A percentile compares a stretch with the other conserved stretches of the same genome.
Conservation (phyloP, 2,888 invertebrate genomes). For the Athetis lepigone region DNA sequence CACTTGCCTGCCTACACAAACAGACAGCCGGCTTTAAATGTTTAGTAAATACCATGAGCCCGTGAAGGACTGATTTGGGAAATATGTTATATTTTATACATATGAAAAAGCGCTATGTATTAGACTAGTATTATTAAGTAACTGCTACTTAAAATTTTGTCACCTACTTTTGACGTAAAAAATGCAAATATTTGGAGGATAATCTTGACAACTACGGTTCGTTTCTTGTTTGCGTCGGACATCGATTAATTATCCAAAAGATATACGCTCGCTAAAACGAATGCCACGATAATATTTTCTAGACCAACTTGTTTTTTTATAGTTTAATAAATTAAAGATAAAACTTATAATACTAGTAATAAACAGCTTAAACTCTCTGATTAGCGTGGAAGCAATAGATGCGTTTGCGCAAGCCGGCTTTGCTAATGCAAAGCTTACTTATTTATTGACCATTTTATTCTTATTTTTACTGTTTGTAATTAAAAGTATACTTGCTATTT, state of each 20-base stretch:
- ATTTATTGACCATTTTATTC: neutral
- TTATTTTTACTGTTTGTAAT: neutral
- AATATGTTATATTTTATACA: conserved; percentile 8
- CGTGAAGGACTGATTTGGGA: conserved; percentile 67
- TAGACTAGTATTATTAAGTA: neutral
- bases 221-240: conserved; percentile 8
- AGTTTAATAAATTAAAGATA: conserved; percentile 19
- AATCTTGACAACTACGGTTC: neutral
- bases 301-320: conserved; percentile 8
- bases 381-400: conserved; percentile 13
- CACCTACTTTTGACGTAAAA: conserved; percentile 12
- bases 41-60: conserved; percentile 68
- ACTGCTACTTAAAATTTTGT: neutral
- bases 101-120: neutral
- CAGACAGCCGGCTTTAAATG: conserved; percentile 67
- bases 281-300: conserved; percentile 5
- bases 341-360: conserved; percentile 4
- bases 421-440: neutral
- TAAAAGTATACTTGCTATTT: neutral
- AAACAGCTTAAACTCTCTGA: conserved; percentile 12
- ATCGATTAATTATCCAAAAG: conserved; percentile 6
- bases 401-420: neutral
- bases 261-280: neutral
- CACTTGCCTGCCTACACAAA: conserved; percentile 73
- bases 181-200: neutral